These are phyloP conservation scores for Falco punctatus DNA, from an alignment of 2,113 vertebrate species.

Conservation along the genomic window DNA sequence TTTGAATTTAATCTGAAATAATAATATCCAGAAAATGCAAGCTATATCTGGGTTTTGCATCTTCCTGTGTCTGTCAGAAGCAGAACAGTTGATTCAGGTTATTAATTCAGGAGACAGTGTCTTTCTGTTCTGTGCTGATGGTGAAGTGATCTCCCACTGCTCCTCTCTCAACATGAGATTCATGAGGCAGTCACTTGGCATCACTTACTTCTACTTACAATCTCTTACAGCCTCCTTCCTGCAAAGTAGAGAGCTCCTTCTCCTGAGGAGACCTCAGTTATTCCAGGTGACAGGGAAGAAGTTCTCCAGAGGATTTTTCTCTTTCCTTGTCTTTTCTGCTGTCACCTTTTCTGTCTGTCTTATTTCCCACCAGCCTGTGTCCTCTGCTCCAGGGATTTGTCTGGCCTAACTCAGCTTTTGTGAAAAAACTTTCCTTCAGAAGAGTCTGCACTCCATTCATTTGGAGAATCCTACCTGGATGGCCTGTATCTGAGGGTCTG, in stretches of 20 bases:
- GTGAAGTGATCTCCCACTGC: slow-evolving; percentile 55
- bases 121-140: slow-evolving; percentile 20
- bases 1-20: not conserved
- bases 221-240: not conserved
- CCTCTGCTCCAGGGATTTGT: not conserved
- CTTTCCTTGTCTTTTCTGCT: not conserved
- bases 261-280: slow-evolving; percentile 26
- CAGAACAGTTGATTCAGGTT: slow-evolving; percentile 11
- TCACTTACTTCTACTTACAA: slow-evolving; percentile 22
- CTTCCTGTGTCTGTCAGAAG: not conserved
- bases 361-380: not conserved
- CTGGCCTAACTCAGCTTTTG: not conserved
- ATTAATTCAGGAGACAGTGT: slow-evolving; percentile 43
- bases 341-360: not conserved
- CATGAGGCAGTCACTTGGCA: slow-evolving; percentile 50
- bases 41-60: not conserved
- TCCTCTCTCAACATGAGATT: slow-evolving; percentile 37
- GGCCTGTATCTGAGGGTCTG: not conserved
- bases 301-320: not conserved
- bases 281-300: slow-evolving; percentile 31
- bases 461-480: not conserved
- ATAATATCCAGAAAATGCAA: not conserved
- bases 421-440: not conserved
- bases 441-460: not conserved
- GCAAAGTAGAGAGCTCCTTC: slow-evolving; percentile 13